A percentile compares a stretch with the other conserved stretches of the same genome.
phyloP scores from a whole-genome alignment of 2,888 invertebrate species.

The Stramonita haemastoma region DNA sequence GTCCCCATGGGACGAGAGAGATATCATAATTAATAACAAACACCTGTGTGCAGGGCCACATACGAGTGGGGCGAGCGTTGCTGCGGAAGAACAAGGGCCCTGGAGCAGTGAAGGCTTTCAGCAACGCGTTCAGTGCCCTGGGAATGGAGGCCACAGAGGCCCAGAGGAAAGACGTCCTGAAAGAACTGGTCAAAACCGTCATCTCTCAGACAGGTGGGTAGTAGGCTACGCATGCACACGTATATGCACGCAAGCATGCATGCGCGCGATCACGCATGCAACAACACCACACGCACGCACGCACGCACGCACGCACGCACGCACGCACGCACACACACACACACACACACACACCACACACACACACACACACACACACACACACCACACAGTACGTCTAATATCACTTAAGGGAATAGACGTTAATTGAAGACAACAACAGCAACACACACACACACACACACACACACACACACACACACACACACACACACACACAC shows the following conservation, averaged over 20 bases:
- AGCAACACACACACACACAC: not conserved
- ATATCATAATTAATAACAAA: too few relatives aligned
- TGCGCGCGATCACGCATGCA: too few relatives aligned
- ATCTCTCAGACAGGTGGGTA: not conserved
- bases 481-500: not conserved
- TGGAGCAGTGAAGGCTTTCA: slow-evolving; percentile 55
- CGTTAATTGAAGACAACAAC: too few relatives aligned
- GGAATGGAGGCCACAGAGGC: slow-evolving; percentile 43
- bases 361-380: not conserved
- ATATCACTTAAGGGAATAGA: too few relatives aligned
- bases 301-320: not conserved
- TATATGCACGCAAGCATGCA: too few relatives aligned
- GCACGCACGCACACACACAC: not conserved
- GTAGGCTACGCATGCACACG: not conserved
- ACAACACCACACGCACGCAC: too few relatives aligned
- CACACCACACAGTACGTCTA: not conserved
- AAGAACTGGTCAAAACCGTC: slow-evolving; percentile 49
- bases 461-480: not conserved
- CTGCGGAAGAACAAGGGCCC: slow-evolving; percentile 19
- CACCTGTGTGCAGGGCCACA: slow-evolving; percentile 42
- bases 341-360: not conserved
- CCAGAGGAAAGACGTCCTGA: slow-evolving; percentile 52
- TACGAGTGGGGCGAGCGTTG: slow-evolving; percentile 46
- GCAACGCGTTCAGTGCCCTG: slow-evolving; percentile 56
- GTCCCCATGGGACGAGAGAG: too few relatives aligned